Percentiles rank a stretch among this genome's conserved stretches.
Evolutionary conservation across 2,797 vertebrate species (phyloP).

Genomic region (Ceyx erithaca): DNA sequence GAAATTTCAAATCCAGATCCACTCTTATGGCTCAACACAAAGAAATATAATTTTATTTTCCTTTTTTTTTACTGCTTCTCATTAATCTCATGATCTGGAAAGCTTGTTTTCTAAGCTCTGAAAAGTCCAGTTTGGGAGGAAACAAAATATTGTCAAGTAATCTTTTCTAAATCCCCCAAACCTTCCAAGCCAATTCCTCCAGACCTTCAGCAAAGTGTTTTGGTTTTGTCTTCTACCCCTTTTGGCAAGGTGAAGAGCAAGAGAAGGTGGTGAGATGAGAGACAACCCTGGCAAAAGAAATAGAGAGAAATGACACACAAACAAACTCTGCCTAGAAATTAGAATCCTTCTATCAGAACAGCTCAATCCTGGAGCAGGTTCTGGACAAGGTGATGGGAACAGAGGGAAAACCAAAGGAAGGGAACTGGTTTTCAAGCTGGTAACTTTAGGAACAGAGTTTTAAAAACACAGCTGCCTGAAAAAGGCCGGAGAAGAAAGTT

Average conservation of each 20-base stretch:
- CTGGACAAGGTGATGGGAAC: neutral
- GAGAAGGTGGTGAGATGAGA: neutral
- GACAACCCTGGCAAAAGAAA: neutral
- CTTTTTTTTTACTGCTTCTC: neutral
- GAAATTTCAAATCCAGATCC: constrained; percentile 6
- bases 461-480: constrained; percentile 6
- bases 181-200: neutral
- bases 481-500: neutral
- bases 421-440: neutral
- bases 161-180: neutral
- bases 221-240: neutral
- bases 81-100: neutral
- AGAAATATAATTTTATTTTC: neutral
- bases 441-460: neutral
- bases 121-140: neutral
- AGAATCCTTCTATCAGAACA: neutral
- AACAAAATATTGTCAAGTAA: neutral
- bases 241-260: neutral
- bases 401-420: neutral
- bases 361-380: neutral
- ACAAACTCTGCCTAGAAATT: neutral
- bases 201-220: neutral
- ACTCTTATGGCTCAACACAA: neutral
- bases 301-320: neutral
- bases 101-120: neutral